Conservation (phyloP, 2,888 invertebrate genomes). For the Sinodicranocentrus sp. region DNA sequence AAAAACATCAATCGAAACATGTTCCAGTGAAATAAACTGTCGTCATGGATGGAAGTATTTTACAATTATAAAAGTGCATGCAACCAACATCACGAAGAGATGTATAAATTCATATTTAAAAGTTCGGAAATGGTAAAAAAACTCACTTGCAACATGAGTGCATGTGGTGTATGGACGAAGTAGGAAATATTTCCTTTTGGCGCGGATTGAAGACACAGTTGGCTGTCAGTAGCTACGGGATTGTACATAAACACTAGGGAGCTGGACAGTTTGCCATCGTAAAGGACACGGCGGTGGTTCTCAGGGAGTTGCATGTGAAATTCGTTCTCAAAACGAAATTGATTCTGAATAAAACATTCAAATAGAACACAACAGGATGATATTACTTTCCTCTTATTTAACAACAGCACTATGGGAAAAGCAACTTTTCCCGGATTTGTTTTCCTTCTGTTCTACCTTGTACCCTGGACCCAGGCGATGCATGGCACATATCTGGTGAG, state of each 20-base stretch:
- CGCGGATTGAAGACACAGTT: constrained; percentile 98
- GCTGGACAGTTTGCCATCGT: constrained; percentile 98
- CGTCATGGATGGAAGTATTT: background rate
- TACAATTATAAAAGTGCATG: too few species aligned
- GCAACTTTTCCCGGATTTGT: background rate
- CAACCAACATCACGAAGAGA: too few species aligned
- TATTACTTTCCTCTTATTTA: too few species aligned
- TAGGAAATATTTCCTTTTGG: constrained; percentile 98
- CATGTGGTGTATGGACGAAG: constrained; percentile 99
- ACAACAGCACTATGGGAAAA: too few species aligned
- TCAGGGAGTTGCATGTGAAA: constrained; percentile 97
- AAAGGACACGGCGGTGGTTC: constrained; percentile 85
- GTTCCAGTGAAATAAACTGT: background rate
- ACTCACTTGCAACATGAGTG: constrained; percentile 96
- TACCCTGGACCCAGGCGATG: constrained; percentile 92
- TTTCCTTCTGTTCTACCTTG: constrained; percentile 43
- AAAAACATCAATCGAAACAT: background rate
- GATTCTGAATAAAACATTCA: constrained; percentile 87
- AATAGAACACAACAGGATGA: too few species aligned
- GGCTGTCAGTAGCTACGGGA: constrained; percentile 99
- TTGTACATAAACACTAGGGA: constrained; percentile 99
- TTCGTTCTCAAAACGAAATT: constrained; percentile 99
- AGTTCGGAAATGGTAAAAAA: background rate
- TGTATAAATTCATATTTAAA: too few species aligned
- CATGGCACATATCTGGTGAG: constrained; percentile 99